Evolutionary conservation across 2,113 vertebrate species (phyloP).

Genomic region (Pteropus alecto): DNA sequence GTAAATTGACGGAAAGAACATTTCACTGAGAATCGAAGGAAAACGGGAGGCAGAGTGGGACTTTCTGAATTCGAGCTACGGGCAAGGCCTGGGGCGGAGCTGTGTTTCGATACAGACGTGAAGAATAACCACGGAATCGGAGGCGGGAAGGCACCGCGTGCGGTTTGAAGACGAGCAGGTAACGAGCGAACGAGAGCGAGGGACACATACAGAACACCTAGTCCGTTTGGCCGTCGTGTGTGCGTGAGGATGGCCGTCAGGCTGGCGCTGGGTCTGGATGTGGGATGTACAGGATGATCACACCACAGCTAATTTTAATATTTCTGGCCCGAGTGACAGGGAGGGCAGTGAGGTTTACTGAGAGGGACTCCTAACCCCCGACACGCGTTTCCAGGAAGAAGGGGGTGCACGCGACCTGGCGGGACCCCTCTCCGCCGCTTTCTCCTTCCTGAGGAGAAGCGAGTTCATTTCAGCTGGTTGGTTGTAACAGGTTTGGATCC

Average conservation of each 20-base stretch:
- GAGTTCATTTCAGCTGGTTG: neutral
- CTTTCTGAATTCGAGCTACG: neutral
- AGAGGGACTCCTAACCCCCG: neutral
- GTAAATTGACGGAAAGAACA: neutral
- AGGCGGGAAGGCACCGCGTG: accelerated
- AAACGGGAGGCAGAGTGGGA: neutral
- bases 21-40: neutral
- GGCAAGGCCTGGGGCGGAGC: accelerated
- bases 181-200: neutral
- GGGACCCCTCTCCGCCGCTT: neutral
- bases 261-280: accelerated
- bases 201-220: accelerated
- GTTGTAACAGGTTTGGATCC: too few species aligned
- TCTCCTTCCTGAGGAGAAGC: neutral
- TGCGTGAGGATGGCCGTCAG: accelerated
- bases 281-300: too few species aligned
- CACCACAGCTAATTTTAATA: too few species aligned
- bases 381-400: accelerated
- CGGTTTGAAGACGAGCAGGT: neutral
- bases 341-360: accelerated
- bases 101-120: neutral
- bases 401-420: too few species aligned
- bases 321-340: neutral
- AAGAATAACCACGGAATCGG: neutral
- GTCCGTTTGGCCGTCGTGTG: accelerated